Percentiles rank a stretch among this genome's conserved stretches.
These are phyloP conservation scores for Drosophila affinis DNA, from an alignment of 2,888 invertebrate species.

Conservation along the genomic window DNA sequence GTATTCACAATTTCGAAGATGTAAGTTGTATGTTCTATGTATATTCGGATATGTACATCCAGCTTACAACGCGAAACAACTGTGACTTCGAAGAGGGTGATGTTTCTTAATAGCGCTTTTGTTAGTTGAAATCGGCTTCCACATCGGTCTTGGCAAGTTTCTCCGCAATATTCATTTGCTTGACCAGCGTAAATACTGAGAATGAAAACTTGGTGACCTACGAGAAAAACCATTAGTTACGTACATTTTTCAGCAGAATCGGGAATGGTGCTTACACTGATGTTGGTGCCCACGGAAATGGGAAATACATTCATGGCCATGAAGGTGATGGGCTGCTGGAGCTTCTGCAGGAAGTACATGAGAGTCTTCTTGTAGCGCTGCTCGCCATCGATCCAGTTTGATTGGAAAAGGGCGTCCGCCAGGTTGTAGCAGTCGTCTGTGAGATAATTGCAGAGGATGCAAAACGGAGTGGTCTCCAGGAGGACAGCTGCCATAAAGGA, in stretches of 20 bases:
- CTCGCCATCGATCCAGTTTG: conserved; percentile 68
- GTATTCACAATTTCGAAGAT: too few relatives aligned
- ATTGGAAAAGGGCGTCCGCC: conserved; percentile 68
- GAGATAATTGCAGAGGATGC: conserved; percentile 69
- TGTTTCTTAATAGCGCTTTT: too few relatives aligned
- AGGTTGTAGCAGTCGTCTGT: conserved; percentile 63
- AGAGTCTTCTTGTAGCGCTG: conserved; percentile 59
- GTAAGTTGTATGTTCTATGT: too few relatives aligned
- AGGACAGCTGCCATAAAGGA: conserved; percentile 60
- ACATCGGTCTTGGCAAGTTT: conserved; percentile 34
- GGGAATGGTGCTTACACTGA: conserved; percentile 58
- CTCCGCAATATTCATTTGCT: conserved; percentile 68
- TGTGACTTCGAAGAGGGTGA: too few relatives aligned
- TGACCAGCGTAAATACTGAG: conserved; percentile 72
- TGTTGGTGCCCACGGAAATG: conserved; percentile 72
- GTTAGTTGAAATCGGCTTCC: neutral
- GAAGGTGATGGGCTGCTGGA: conserved; percentile 68
- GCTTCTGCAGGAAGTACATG: conserved; percentile 62
- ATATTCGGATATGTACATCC: too few relatives aligned
- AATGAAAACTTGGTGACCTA: conserved; percentile 76
- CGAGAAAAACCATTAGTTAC: conserved; percentile 10
- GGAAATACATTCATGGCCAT: conserved; percentile 71
- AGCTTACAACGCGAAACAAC: too few relatives aligned
- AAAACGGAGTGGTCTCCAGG: conserved; percentile 71
- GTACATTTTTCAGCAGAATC: neutral